Evolutionary conservation across 2,113 vertebrate species (phyloP), one percentile per base, ranked within the genome.

Genomic region (Onychostruthus taczanowskii): DNA sequence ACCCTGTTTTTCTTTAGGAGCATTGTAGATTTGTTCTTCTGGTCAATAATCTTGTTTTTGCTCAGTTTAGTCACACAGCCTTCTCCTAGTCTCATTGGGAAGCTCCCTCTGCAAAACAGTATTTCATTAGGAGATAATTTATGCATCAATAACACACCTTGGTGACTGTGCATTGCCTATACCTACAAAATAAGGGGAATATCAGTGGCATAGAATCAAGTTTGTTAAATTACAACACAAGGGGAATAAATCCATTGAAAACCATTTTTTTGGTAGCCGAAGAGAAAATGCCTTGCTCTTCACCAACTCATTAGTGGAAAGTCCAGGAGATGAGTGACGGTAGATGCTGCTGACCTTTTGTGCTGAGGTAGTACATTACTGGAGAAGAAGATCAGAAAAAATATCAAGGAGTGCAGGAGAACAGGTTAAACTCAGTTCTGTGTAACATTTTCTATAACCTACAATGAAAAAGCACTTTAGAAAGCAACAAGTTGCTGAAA

Each of bases 181-280:
- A 82, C 35, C 52, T 82, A 63, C 58, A 22, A 79, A 68, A 64
- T 67, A 74, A 81, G 9, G 14, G 39, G 18, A 59, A 24, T 70
- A 67, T 78, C 23, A 35, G 39, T 43, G 35, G 28, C 43, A 47
- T 16, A 39, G 85, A 77, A 55, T 59, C 23, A 66, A 3, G 3
- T 43, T 74, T 89, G 46, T 59, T 91, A 63, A 67, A 91, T 77
- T 89, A 30, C 46, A 83, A 67, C 35, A 46, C 35, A 66, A 56
- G 33, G 72, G 49, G 70, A 92, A 80, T 63, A 96, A 93, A 96
- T 63, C 59, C 20, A 82, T 55, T 79, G 50, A 80, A 94, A 97
- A 84, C 22, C 55, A 21, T 28, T n/a, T 59, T 76, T 78, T 74
- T 77, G 22, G 43, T 59, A 92, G 64, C 39, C 94, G 81, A 95